Conservation (phyloP, 2,113 vertebrate species). For the Misgurnus mizolepis region DNA sequence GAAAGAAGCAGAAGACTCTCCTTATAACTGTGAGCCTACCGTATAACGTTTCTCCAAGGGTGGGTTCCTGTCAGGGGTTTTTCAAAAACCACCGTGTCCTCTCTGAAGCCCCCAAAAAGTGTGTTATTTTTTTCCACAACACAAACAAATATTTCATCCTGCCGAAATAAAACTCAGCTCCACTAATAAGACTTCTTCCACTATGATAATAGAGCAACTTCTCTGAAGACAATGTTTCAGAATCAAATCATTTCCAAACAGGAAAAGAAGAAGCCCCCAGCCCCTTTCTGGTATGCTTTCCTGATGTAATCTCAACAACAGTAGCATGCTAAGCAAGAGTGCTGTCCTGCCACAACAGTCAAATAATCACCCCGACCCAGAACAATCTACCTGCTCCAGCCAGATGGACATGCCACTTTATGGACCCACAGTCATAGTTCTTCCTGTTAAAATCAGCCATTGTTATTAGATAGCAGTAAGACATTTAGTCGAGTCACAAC, state of each 20-base stretch:
- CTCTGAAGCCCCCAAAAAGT: slow-evolving; percentile 28
- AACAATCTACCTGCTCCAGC: neutral
- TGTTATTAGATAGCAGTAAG: neutral
- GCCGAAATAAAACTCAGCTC: neutral
- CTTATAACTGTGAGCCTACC: slow-evolving; percentile 22
- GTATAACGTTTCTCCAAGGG: slow-evolving; percentile 33
- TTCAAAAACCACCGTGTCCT: neutral
- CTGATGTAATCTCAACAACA: slow-evolving; percentile 50
- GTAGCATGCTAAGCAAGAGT: slow-evolving; percentile 14
- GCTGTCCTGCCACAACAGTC: slow-evolving; percentile 13
- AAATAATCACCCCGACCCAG: slow-evolving; percentile 20
- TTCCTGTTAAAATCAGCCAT: too few species aligned
- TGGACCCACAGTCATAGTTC: too few species aligned
- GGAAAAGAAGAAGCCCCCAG: slow-evolving; percentile 45
- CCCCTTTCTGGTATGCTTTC: slow-evolving; percentile 50
- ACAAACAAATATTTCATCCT: slow-evolving; percentile 13
- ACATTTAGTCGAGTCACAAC: neutral
- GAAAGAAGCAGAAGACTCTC: slow-evolving; percentile 7
- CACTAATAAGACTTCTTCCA: too few species aligned
- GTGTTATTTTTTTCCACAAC: neutral
- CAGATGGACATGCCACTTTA: slow-evolving; percentile 8
- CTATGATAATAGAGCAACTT: neutral
- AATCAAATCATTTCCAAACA: slow-evolving; percentile 40
- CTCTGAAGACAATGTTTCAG: slow-evolving; percentile 37
- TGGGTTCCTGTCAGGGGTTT: slow-evolving; percentile 26